Base-by-base conservation (phyloP, 1,140 invertebrate genomes). In the Drosophila insularis region DNA sequence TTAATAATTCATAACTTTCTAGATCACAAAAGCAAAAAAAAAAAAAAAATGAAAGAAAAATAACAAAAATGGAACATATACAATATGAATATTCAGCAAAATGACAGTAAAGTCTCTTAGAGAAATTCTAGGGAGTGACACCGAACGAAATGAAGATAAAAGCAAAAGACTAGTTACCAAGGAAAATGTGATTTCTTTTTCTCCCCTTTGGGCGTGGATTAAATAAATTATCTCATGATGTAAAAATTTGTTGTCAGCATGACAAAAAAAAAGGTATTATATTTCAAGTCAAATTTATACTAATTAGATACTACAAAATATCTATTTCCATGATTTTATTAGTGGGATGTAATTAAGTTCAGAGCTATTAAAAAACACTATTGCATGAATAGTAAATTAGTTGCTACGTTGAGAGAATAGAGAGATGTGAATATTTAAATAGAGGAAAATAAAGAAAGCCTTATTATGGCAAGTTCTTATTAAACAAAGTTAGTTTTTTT, bases 1-100 rank as follows among this genome's bases (percentile, higher is more conserved):
- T 89, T 82, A 81, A 86, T 87, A 86, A 86, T 86, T 86, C 82
- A 86, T 82, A 89, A 89, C 84, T 76, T 86, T 76, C 56, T 78
- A 64, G 81, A 78, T 86, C 70, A 73, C 63, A 78, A 68, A 46
- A 27, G 27, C 27, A 27, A 27, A 23, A 23, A 23, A 73, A 87
- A 73, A 23, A 73, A 87, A 73, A 76, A 60, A 53, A 39, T 35
- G 10, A 21, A 62, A 7, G 13, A 59, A 8, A n/a, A 58, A 58
- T 17, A 67, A 31, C 19, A 32, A n/a, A 0, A 39, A 54, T 13
- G 23, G 8, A 55, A 37, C 19, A 39, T 7, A 56, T 40, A 43
- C 31, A 58, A 31, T 46, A 32, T 11, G 53, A 56, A 56, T 65
- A 65, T 27, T 66, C 27, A 58, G 55, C 31, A 55, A 50, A 50